phyloP scores from a whole-genome alignment of 2,113 vertebrate species.

The Ciconia maguari region DNA sequence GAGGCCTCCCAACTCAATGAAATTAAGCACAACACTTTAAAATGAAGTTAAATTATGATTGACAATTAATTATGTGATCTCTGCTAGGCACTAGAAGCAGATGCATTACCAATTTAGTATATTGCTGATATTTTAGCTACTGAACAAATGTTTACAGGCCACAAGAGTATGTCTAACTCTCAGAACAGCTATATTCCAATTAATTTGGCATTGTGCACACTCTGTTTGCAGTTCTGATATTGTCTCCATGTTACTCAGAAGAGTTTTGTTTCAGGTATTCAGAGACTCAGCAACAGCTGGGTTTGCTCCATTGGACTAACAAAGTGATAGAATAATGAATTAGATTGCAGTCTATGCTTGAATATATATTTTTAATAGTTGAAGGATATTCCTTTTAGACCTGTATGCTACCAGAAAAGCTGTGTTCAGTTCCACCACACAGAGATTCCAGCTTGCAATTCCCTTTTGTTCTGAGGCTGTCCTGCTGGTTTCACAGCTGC shows the following conservation, averaged over 20 bases:
- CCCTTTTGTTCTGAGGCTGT: not conserved
- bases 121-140: constrained; percentile 30
- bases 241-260: constrained; percentile 37
- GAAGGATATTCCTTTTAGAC: not conserved
- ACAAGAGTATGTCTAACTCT: constrained; percentile 12
- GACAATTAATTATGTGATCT: constrained; percentile 55
- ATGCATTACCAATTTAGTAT: constrained; percentile 31
- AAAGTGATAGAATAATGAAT: constrained; percentile 61
- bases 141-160: constrained; percentile 56
- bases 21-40: not conserved
- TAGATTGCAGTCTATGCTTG: not conserved
- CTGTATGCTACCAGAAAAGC: not conserved
- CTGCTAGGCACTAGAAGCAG: constrained; percentile 34
- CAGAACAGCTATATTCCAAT: constrained; percentile 57
- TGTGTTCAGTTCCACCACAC: not conserved
- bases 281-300: constrained; percentile 55
- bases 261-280: constrained; percentile 44
- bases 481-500: not conserved
- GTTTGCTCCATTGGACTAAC: constrained; percentile 51
- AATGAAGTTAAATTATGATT: constrained; percentile 13
- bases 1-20: not conserved
- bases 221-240: constrained; percentile 20
- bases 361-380: constrained; percentile 20
- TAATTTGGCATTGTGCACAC: constrained; percentile 45
- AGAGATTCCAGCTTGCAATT: not conserved